Evolutionary conservation across 2,113 vertebrate species (phyloP).

Genomic region (Hypanus sabinus): DNA sequence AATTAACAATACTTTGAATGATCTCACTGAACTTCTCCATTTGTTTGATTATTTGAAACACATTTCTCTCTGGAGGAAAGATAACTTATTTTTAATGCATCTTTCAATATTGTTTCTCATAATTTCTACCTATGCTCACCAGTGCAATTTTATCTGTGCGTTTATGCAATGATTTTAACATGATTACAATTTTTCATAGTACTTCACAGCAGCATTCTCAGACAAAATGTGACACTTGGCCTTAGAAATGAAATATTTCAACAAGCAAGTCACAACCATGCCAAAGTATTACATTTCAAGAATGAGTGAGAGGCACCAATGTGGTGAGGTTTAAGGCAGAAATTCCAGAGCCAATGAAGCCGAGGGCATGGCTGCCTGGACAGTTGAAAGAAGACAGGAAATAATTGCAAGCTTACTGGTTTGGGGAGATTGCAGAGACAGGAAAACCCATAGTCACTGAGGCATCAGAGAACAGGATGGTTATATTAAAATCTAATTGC

Average conservation of each 20-base stretch:
- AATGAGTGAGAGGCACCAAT: too few relatives aligned
- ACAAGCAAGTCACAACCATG: background rate
- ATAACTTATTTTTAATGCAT: background rate
- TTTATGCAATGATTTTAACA: background rate
- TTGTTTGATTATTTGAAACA: background rate
- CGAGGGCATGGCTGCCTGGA: background rate
- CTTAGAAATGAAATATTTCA: background rate
- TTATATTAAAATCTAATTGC: too few relatives aligned
- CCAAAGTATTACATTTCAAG: background rate
- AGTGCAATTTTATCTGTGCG: background rate
- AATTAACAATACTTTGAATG: background rate
- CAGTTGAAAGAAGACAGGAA: background rate
- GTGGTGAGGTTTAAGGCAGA: background rate
- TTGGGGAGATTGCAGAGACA: too few relatives aligned
- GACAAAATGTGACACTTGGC: background rate
- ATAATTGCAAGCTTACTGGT: too few relatives aligned
- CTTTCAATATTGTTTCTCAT: background rate
- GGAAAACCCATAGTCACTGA: too few relatives aligned
- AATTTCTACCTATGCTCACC: background rate
- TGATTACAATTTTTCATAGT: background rate
- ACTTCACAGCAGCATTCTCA: background rate
- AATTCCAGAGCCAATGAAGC: background rate
- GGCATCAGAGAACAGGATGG: too few relatives aligned
- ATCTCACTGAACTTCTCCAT: background rate
- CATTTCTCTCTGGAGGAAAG: background rate